Percentiles rank a stretch among this genome's conserved stretches.
phyloP scores from a whole-genome alignment of 2,888 invertebrate species.

The Drosophila suboccidentalis region DNA sequence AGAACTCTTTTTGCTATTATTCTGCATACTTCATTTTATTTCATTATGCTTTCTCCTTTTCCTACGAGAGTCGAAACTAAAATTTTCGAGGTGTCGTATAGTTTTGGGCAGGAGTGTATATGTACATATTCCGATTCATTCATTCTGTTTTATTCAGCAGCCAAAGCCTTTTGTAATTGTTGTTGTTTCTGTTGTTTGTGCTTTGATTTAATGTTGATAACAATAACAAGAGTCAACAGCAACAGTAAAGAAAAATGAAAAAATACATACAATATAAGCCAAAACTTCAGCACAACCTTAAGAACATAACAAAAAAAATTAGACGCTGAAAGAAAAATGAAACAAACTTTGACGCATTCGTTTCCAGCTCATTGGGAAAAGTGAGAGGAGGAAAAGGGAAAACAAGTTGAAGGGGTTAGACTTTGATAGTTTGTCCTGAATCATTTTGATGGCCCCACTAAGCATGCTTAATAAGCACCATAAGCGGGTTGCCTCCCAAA shows the following conservation, averaged over 20 bases:
- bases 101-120: too few relatives aligned
- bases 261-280: slow-evolving; percentile 53
- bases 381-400: not conserved
- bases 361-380: slow-evolving; percentile 41
- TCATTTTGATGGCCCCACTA: slow-evolving; percentile 82
- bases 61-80: too few relatives aligned
- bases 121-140: slow-evolving; percentile 54
- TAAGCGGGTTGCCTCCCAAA: slow-evolving; percentile 59
- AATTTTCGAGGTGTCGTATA: too few relatives aligned
- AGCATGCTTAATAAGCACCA: slow-evolving; percentile 79
- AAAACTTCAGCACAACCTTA: slow-evolving; percentile 60
- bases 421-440: slow-evolving; percentile 83
- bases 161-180: slow-evolving; percentile 75
- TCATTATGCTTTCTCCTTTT: too few relatives aligned
- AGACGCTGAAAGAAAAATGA: slow-evolving; percentile 28
- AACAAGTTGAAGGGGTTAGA: slow-evolving; percentile 56
- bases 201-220: slow-evolving; percentile 82
- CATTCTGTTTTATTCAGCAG: slow-evolving; percentile 33
- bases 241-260: slow-evolving; percentile 19
- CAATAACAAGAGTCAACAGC: slow-evolving; percentile 66
- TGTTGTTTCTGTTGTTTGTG: slow-evolving; percentile 75
- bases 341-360: slow-evolving; percentile 58
- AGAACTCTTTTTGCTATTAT: too few relatives aligned
- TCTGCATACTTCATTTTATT: too few relatives aligned
- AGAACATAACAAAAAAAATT: slow-evolving; percentile 20